phyloP scores from a whole-genome alignment of 2,113 vertebrate species.

The Podarcis raffonei region DNA sequence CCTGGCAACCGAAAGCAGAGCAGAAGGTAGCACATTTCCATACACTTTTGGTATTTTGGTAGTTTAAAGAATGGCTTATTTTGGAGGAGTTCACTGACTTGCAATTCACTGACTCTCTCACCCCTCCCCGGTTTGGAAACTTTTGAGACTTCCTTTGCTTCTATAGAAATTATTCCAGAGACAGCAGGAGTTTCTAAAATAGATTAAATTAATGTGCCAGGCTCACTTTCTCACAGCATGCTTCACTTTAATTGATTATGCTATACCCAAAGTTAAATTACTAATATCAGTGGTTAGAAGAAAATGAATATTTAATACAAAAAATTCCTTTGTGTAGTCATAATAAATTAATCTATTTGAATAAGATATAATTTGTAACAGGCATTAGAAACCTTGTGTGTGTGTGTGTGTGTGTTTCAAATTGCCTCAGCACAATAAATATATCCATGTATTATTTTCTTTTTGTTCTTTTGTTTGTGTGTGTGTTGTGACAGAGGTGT shows the following conservation, averaged over 20 bases:
- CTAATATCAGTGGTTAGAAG: conserved; percentile 70
- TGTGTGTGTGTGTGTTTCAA: conserved; percentile 31
- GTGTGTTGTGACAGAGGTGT: neutral
- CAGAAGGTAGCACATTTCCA: neutral
- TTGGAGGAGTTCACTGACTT: too few relatives aligned
- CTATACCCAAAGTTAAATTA: conserved; percentile 76
- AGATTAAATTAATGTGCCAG: conserved; percentile 77
- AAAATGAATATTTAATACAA: conserved; percentile 78
- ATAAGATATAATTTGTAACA: conserved; percentile 64
- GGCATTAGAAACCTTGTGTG: conserved; percentile 44
- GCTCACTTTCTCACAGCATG: conserved; percentile 73
- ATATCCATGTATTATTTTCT: neutral
- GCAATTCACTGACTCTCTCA: neutral
- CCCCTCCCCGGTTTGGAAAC: conserved; percentile 55
- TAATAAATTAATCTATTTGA: conserved; percentile 68
- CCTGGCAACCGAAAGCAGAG: neutral
- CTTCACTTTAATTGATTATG: conserved; percentile 79
- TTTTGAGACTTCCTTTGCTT: conserved; percentile 74
- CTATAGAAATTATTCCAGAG: conserved; percentile 76
- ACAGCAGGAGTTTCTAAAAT: conserved; percentile 78
- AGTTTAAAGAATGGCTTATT: neutral
- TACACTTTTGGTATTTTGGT: neutral
- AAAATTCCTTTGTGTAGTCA: conserved; percentile 58
- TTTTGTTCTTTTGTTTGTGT: neutral
- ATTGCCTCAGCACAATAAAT: conserved; percentile 27